Base-by-base conservation (phyloP, 1,140 invertebrate species). In the Eupeodes corollae region DNA sequence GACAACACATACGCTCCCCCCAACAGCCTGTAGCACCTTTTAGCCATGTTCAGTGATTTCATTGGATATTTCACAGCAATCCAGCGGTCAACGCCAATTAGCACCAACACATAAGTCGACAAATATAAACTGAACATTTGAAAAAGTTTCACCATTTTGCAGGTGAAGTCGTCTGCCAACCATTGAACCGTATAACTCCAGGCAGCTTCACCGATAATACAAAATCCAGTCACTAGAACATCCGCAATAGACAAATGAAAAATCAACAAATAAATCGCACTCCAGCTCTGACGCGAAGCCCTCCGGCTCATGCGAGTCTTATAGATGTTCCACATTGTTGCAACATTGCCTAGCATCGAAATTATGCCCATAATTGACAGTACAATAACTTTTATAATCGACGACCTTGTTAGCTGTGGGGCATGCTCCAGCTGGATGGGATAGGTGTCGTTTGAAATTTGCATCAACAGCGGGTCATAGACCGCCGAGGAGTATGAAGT, bases 101-200 rank as follows among this genome's bases (percentile, higher is more conserved):
- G 73, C 5, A 90, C 86, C 16, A 88, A 69, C 18, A 88, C 78
- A 61, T 86, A 90, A 1, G 87, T 90, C 37, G 85, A 88, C n/a
- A 88, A 69, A 63, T 90, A 88, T 6, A 88, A 71, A 42, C 82
- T 80, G 57, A 86, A 86, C 78, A 88, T 82, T 67, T 90, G 86
- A 13, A 83, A 63, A 56, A 83, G 88, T 65, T 90, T 91, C 53
- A 90, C 80, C 13, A 84, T 47, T 68, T 90, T 90, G 65, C 88
- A 91, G 21, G 78, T 75, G 1, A 78, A 59, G 55, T 88, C 82
- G 5, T 86, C 86, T 5, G 80, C 86, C 32, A 79, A 67, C 86
- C 87, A 91, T 38, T 83, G 78, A 0, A 90, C 84, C 0, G 84
- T 83, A 41, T 83, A 82, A 14, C 72, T 79, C 88, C 88, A 91